Percentiles rank a stretch among this genome's conserved stretches.
These are phyloP conservation scores for Hippoglossus stenolepis DNA, from an alignment of 2,113 vertebrate genomes.

Conservation along the genomic window DNA sequence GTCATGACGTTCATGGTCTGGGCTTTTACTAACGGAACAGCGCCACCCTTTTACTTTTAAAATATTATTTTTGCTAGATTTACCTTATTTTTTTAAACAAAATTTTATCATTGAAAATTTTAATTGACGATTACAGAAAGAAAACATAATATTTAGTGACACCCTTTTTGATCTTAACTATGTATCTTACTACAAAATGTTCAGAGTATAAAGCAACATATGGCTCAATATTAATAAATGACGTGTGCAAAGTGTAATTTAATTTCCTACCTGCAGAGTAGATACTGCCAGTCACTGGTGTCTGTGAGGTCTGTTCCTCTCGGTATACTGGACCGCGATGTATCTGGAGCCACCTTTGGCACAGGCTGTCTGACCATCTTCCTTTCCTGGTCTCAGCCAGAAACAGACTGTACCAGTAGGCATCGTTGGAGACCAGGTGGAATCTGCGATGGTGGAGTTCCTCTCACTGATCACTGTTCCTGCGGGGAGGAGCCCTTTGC, in stretches of 20 bases:
- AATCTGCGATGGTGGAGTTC: conserved; percentile 77
- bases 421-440: conserved; percentile 80
- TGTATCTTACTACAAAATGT: no score
- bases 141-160: no score
- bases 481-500: conserved; percentile 67
- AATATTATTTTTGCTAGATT: fast-evolving
- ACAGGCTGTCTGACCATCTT: conserved; percentile 77
- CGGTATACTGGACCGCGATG: conserved; percentile 75
- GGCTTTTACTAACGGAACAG: not conserved
- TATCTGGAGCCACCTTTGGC: conserved; percentile 77
- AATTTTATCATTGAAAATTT: no score
- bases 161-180: no score
- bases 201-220: no score
- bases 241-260: no score
- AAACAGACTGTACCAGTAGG: conserved; percentile 80
- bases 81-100: not conserved
- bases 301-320: conserved; percentile 73
- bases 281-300: conserved; percentile 75
- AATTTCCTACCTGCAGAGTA: conserved; percentile 71
- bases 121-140: no score
- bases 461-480: conserved; percentile 79
- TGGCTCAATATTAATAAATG: no score
- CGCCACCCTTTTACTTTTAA: conserved; percentile 3
- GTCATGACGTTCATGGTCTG: not conserved
- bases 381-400: conserved; percentile 79